These are phyloP conservation scores for Deilephila porcellus DNA, from an alignment of 2,888 invertebrate species.

Conservation along the genomic window DNA sequence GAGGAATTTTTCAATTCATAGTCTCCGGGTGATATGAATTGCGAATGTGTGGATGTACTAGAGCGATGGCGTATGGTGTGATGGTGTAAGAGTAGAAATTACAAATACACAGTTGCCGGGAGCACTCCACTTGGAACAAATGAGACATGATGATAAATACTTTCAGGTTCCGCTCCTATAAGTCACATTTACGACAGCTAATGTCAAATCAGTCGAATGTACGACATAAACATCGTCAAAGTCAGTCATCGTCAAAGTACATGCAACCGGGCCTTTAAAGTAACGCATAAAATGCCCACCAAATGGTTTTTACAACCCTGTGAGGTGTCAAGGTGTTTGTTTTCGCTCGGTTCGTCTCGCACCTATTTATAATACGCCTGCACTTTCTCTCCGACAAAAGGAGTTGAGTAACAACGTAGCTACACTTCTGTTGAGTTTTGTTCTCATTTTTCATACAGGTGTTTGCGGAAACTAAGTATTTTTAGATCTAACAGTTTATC, in stretches of 20 bases:
- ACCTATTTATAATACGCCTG: constrained; percentile 44
- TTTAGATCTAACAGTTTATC: background rate
- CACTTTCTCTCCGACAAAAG: constrained; percentile 33
- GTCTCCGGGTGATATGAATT: too few species aligned
- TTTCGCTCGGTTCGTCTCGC: constrained; percentile 35
- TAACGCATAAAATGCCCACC: background rate
- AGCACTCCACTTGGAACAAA: too few species aligned
- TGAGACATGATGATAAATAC: too few species aligned
- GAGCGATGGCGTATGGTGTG: too few species aligned
- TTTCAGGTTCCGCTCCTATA: too few species aligned
- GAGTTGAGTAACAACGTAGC: constrained; percentile 20
- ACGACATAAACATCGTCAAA: background rate
- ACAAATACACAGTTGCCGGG: too few species aligned
- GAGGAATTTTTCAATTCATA: too few species aligned
- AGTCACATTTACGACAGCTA: too few species aligned
- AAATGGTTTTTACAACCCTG: constrained; percentile 5
- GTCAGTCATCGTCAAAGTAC: too few species aligned
- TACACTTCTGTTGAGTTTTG: constrained; percentile 23
- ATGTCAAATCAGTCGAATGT: background rate
- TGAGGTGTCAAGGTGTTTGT: constrained; percentile 37
- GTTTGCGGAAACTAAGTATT: background rate
- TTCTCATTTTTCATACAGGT: background rate
- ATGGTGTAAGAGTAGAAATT: too few species aligned
- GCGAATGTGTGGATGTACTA: too few species aligned
- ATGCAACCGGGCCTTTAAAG: background rate